Conservation (phyloP, 2,797 vertebrate genomes). For the Parauchenoglanis ngamensis region DNA sequence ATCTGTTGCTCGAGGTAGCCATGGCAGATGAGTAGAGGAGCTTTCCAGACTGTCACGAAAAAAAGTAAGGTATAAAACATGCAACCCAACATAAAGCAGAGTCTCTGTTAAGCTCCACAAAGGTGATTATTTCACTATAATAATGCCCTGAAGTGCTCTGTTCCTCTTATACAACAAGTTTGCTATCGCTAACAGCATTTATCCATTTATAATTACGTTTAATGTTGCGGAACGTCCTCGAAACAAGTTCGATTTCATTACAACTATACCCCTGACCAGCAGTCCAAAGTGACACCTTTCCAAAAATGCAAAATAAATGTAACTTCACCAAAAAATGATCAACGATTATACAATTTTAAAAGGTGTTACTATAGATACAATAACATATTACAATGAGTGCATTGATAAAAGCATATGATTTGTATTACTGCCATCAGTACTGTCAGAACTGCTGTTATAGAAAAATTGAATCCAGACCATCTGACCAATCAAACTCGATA, state of each 20-base stretch:
- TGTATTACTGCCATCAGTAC: not conserved
- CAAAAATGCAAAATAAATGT: not conserved
- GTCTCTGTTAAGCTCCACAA: not conserved
- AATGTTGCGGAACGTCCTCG: not conserved
- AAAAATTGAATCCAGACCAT: not conserved
- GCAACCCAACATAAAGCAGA: not conserved
- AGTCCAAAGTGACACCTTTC: not conserved
- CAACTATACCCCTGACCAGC: not conserved
- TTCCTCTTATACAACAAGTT: not conserved
- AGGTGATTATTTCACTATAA: not conserved
- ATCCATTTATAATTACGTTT: not conserved
- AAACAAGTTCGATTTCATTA: not conserved
- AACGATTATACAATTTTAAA: not conserved
- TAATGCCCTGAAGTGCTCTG: not conserved
- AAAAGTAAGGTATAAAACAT: not conserved
- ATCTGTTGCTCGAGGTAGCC: constrained; percentile 18
- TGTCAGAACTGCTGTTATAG: not conserved
- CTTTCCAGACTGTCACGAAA: constrained; percentile 14
- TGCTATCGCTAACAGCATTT: not conserved
- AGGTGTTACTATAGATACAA: not conserved
- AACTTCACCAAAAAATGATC: not conserved
- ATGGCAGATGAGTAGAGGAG: not conserved
- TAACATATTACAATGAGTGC: not conserved
- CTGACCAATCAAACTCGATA: not conserved
- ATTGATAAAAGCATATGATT: not conserved